Evolutionary conservation across 2,888 invertebrate species (phyloP), one percentile per base, ranked within the genome.

Genomic region (Fragum sueziense): DNA sequence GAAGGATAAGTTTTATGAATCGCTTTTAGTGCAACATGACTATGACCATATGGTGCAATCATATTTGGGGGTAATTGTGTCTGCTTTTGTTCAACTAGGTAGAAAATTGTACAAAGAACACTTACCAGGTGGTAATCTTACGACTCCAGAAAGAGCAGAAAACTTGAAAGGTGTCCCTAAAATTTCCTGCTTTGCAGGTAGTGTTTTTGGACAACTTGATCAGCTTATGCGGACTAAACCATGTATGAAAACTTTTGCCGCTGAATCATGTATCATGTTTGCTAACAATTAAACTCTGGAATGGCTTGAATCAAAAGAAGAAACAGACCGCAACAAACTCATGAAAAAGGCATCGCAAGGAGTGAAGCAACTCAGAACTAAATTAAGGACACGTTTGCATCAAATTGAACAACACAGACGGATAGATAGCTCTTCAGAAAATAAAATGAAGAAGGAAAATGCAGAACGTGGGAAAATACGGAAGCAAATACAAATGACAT

Each of bases 181-280:
- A 61, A 69, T 61, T 29, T 68, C 68, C 14, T 68, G 68, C 20
- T 77, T 73, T 34, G 77, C 69, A n/a, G 77, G 73, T 22, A 73
- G 77, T 69, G 57, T 76, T 17, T 77, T 77, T 73, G 73, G 67
- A 14, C 76, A 68, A 25, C 22, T 76, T 22, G 76, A 72, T 31
- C 57, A 76, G 0, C 4, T 76, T 7, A 65, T 76, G 70, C 17
- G 72, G 29, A 34, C 54, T 41, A 72, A 72, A 47, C 71, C 76
- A 54, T 27, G 52, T 41, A 17, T 76, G 0, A 68, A 61, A 25
- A 72, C 72, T 3, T 20, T 76, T 7, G 70, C 76, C 33, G 59
- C 75, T 2, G 76, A 70, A 31, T 70, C 76, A 37, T 57, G 2
- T 25, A 68, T 76, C 14, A 76, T 76, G 76, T 76, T 76, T 57